These are phyloP conservation scores for Daubentonia madagascariensis DNA, from an alignment of 2,113 vertebrate genomes.

Conservation along the genomic window DNA sequence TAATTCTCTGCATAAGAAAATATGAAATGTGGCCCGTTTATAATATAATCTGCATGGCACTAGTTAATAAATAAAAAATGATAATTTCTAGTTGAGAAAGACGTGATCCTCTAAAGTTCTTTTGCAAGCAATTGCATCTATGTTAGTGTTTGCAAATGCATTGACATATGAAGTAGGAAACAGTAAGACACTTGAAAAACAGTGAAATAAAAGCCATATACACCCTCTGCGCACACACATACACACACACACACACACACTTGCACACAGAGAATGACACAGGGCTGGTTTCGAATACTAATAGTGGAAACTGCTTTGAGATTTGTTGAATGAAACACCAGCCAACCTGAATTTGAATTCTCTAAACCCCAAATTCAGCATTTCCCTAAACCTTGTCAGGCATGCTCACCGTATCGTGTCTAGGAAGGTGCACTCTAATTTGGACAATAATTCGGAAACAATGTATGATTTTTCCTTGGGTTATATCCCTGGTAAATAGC, in stretches of 20 bases:
- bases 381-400: not conserved
- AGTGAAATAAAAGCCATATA: not conserved
- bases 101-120: not conserved
- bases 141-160: not conserved
- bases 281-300: not conserved
- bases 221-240: not conserved
- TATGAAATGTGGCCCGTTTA: not conserved
- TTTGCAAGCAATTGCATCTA: not conserved
- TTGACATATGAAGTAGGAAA: not conserved
- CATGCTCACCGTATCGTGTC: not conserved
- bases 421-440: not conserved
- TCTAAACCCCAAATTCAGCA: not conserved
- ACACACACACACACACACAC: not conserved
- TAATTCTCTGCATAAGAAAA: not conserved
- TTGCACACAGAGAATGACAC: not conserved
- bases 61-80: not conserved
- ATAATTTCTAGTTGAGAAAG: not conserved
- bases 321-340: not conserved
- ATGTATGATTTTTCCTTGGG: not conserved
- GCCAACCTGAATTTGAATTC: not conserved
- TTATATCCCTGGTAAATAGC: not conserved
- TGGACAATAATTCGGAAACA: not conserved
- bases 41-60: not conserved
- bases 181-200: not conserved
- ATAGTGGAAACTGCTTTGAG: not conserved